Percentiles rank a stretch among this genome's conserved stretches.
These are phyloP conservation scores for Remorina albescens DNA, from an alignment of 2,797 vertebrate genomes.

Conservation along the genomic window DNA sequence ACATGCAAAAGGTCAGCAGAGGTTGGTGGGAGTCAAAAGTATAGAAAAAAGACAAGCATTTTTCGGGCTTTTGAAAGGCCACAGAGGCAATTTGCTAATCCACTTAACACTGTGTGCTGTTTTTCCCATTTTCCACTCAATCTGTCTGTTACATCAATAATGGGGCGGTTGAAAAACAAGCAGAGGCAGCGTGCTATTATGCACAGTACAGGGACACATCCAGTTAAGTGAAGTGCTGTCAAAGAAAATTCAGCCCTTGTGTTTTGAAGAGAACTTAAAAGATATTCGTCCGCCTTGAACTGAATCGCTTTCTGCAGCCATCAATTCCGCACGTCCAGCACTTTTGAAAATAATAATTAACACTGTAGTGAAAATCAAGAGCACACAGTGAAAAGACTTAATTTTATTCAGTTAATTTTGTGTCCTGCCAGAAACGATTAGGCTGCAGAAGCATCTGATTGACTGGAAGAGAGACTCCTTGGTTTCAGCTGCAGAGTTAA, in stretches of 20 bases:
- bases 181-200: conserved; percentile 6
- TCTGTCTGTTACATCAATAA: conserved; percentile 64
- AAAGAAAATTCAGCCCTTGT: conserved; percentile 29
- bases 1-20: conserved; percentile 71
- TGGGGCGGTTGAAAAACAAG: conserved; percentile 54
- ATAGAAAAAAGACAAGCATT: conserved; percentile 39
- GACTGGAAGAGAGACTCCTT: conserved; percentile 52
- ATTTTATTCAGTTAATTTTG: conserved; percentile 62
- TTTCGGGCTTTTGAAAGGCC: conserved; percentile 61
- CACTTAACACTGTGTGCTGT: conserved; percentile 62
- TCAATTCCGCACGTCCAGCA: conserved; percentile 45
- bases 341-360: conserved; percentile 64
- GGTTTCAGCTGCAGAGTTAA: conserved; percentile 70
- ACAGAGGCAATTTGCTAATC: conserved; percentile 70
- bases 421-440: conserved; percentile 66
- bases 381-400: conserved; percentile 3
- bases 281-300: conserved; percentile 49
- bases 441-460: conserved; percentile 32
- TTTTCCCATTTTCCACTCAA: conserved; percentile 66
- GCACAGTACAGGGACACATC: conserved; percentile 37
- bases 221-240: conserved; percentile 57
- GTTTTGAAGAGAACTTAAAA: conserved; percentile 57
- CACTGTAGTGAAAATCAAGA: conserved; percentile 20
- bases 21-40: conserved; percentile 57
- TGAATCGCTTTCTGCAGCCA: conserved; percentile 44